Percentiles rank a stretch among this genome's conserved stretches.
Evolutionary conservation across 2,113 vertebrate species (phyloP).

Genomic region (Stictonetta naevosa): DNA sequence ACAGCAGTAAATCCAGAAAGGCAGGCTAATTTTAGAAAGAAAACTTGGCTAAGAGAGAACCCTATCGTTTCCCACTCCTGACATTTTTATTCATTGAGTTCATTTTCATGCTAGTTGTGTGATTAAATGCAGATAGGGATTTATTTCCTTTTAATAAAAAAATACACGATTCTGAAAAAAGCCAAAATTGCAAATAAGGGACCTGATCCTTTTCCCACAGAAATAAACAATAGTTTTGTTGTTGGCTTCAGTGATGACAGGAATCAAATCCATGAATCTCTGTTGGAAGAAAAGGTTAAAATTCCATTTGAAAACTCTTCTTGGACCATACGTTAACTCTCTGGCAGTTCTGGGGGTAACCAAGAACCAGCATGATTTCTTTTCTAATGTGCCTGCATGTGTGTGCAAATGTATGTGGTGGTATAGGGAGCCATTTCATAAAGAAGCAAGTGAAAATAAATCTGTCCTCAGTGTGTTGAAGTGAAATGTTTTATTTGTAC

Average conservation of each 20-base stretch:
- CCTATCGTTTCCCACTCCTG: conserved; percentile 76
- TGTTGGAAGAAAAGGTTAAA: conserved; percentile 72
- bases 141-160: conserved; percentile 78
- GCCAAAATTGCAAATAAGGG: conserved; percentile 69
- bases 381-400: conserved; percentile 36
- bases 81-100: conserved; percentile 81
- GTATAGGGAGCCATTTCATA: conserved; percentile 36
- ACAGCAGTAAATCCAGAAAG: conserved; percentile 77
- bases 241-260: conserved; percentile 54
- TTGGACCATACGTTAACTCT: conserved; percentile 66
- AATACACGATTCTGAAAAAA: conserved; percentile 61
- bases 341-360: conserved; percentile 53
- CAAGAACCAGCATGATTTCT: conserved; percentile 38
- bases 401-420: background rate
- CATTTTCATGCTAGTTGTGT: conserved; percentile 76
- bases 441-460: conserved; percentile 57
- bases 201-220: conserved; percentile 71
- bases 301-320: conserved; percentile 58
- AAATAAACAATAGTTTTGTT: conserved; percentile 73
- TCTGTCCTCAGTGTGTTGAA: conserved; percentile 53
- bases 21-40: conserved; percentile 76
- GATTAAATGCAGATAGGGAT: conserved; percentile 80
- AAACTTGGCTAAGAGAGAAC: conserved; percentile 69
- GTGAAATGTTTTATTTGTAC: conserved; percentile 60
- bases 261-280: conserved; percentile 40